Base-by-base conservation (phyloP, 1,140 invertebrate species). In the Drosophila sulfurigaster region DNA sequence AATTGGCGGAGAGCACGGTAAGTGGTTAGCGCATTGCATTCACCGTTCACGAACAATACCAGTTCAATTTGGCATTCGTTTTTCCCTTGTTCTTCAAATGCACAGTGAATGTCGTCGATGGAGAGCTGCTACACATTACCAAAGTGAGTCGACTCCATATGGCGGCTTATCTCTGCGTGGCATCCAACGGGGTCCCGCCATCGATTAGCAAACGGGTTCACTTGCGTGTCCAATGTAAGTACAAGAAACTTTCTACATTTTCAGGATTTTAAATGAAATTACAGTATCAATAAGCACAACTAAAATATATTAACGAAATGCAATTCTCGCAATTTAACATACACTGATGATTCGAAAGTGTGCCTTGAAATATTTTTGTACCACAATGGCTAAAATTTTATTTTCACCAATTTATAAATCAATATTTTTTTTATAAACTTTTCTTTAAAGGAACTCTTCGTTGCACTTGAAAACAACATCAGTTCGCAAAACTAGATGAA, bases 71-170 rank as follows among this genome's bases (percentile, higher is more conserved):
- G 52, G 13, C 69, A 54, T 46, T 20, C 35, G 16, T 28, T 4
- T 35, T 45, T 48, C 16, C 16, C 46, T 35, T 51, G 8, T 32
- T 6, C 28, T 11, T 6, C 16, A 1, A 30, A 35, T 30, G 10
- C 11, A 6, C 93, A 97, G 97, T 97, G 13, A 97, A 97, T 89
- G 96, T 97, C 10, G 96, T 97, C 7, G 96, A 98, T 89, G 97
- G 97, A 5, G 97, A 98, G 92, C 94, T 96, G 48, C 93, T 98
- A 76, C 96, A 96, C 71, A 96, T 98, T 70, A 95, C 95, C 11
- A 97, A 97, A 94, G 97, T 98, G 67, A 97, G 97, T 72, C 94
- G 97, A 49, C 94, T 98, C 15, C 97, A 98, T 87, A 98, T 98
- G 97, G 97, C 97, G 2, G 95, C 96, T 11, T 98, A 98, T 93